Conservation (phyloP, 92 coral and sea anemone genomes). For the Siderastrea radians region DNA sequence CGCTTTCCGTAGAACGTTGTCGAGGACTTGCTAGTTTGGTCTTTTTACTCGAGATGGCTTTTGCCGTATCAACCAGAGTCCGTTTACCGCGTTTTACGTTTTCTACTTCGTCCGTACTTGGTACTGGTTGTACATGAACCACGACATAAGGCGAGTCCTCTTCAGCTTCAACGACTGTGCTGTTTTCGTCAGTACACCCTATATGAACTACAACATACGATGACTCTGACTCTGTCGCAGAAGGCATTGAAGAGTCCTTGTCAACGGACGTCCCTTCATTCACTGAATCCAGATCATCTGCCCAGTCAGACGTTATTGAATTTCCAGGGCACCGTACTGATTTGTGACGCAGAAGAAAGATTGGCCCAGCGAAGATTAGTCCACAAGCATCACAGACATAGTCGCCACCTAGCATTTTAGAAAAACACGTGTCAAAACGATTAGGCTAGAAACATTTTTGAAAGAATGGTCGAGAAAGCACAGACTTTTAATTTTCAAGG, state of each 20-base stretch:
- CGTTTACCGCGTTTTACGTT: background rate
- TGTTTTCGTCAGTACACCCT: background rate
- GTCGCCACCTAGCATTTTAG: conserved; percentile 11
- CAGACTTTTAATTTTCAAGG: no score
- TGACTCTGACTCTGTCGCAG: conserved; percentile 1
- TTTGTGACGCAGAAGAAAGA: conserved; percentile 40
- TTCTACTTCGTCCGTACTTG: background rate
- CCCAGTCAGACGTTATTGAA: background rate
- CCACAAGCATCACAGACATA: conserved; percentile 31
- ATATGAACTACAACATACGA: conserved; percentile 15
- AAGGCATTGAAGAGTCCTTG: background rate
- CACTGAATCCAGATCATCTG: background rate
- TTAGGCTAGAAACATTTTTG: background rate
- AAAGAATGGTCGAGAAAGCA: no score
- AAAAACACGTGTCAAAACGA: background rate
- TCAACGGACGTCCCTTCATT: background rate
- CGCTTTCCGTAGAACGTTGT: background rate
- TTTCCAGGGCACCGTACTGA: conserved; percentile 35
- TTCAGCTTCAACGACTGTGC: conserved; percentile 1
- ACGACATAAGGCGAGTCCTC: conserved; percentile 34
- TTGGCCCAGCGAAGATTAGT: conserved; percentile 32
- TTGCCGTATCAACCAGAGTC: background rate
- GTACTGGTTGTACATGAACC: conserved; percentile 25
- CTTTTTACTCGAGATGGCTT: background rate
- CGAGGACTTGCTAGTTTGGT: background rate